Evolutionary conservation across 2,888 invertebrate genomes (phyloP), one percentile per base, ranked within the genome.

Genomic region (Drosophila cognata): DNA sequence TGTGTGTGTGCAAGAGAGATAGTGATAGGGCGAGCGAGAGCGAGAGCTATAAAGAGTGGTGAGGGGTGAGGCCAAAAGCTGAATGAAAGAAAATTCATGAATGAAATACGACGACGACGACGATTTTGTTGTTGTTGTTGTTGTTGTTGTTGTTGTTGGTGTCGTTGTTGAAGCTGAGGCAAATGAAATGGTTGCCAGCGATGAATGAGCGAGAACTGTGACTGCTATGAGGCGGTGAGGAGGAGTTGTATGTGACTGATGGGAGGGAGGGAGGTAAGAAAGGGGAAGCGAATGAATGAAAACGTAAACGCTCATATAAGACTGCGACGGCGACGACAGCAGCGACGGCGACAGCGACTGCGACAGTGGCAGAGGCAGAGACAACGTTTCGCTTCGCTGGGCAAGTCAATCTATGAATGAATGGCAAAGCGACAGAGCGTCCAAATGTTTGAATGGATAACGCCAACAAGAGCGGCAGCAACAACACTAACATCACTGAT

Each of bases 21-120:
- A 7, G 58, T 25, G 63, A 41, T 52, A 41, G 55, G 10, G 52
- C 29, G 38, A n/a, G 41, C 10, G 58, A 38, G 56, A 16, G 13
- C 16, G 57, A 33, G 43, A 13, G 43, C 35, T 36, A 55, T 55
- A 18, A 66, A 28, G 48, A 28, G 65, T 38, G 33, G 38, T 56
- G 46, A 28, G 38, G 41, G 60, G 58, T 41, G 48, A 41, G 60
- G 48, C 50, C 72, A 84, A 84, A 81, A 78, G 77, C 74, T 86
- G 88, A 84, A 89, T 89, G 89, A 88, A 88, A 89, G 88, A 88
- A 88, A 88, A 88, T 88, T 89, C 88, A 88, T 88, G 89, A 88
- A 88, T 88, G 88, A 88, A 88, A 87, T 87, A 80, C 83, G 81
- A 84, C 82, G 74, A 77, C 55, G 79, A 62, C 56, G 61, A 68